Evolutionary conservation across 2,113 vertebrate species (phyloP), one percentile per base, ranked within the genome.

Genomic region (Pseudorasbora parva): DNA sequence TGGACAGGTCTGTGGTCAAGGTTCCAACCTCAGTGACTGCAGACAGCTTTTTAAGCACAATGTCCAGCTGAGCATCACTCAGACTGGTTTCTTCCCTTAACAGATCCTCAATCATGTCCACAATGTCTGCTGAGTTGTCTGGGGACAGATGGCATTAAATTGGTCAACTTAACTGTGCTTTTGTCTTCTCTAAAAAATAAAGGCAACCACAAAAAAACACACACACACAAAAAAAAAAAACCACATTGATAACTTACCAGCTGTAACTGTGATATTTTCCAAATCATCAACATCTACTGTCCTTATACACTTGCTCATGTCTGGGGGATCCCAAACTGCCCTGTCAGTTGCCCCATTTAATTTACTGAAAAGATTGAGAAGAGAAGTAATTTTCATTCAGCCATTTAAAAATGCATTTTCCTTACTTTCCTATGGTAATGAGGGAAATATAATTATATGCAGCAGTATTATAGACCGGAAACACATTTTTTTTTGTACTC

Each of bases 241-340:
- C 30, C 1, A 8, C 1, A 59, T 30, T 78, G 43, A 68, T 62
- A 14, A 74, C 93, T 95, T 91, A 97, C 96, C 94, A 25, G 93
- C 86, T 23, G 93, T 97, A 87, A 98, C 91, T 0, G 8, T 93
- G 81, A 96, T 66, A 27, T 94, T 86, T 77, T 91, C 84, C 69
- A 99, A 91, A 64, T 93, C 94, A 80, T 92, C 74, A 81, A 97
- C 95, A 88, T 94, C 84, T 15, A 92, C 17, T 74, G 94, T 47
- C 41, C 92, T 89, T 3, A 88, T 77, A 85, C 96, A 98, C 51
- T 87, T 75, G 41, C 83, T 92, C 89, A 96, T 78, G 19, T 93
- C 86, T 64, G 95, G 93, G 41, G 89, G 89, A 86, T 90, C 90
- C 96, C 97, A 97, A 25, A 89, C 92, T 81, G 94, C 88, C 49